A percentile compares a stretch with the other conserved stretches of the same genome.
Conservation (phyloP, 2,113 vertebrate genomes). For the Rhinolophus ferrumequinum region DNA sequence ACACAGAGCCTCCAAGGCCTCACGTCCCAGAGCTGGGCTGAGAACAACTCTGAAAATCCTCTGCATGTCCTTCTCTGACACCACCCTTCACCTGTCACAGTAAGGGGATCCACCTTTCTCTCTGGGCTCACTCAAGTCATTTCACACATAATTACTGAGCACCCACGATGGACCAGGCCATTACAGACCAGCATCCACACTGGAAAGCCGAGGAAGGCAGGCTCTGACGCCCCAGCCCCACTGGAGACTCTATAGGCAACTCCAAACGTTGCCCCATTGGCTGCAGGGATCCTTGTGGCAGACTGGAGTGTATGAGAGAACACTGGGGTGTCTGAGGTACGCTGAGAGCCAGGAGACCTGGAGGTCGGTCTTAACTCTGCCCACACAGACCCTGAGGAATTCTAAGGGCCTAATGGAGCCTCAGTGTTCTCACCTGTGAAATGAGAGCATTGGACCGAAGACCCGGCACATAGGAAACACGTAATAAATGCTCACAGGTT, state of each 20-base stretch:
- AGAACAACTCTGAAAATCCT: neutral
- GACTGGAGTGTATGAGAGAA: neutral
- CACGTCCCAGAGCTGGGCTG: neutral
- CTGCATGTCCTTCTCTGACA: rapidly evolving
- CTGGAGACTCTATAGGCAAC: neutral
- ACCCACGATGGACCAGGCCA: neutral
- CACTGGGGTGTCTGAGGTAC: neutral
- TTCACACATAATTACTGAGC: neutral
- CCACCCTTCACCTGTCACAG: neutral
- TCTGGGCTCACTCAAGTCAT: neutral
- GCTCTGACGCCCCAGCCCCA: neutral
- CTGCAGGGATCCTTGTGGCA: neutral
- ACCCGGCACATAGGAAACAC: neutral
- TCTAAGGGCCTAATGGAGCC: neutral
- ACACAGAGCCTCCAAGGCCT: neutral
- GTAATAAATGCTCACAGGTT: neutral
- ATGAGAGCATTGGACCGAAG: neutral
- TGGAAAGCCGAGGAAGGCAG: neutral
- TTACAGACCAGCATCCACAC: neutral
- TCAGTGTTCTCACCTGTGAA: neutral
- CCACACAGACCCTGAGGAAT: neutral
- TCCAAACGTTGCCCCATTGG: rapidly evolving
- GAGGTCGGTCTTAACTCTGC: neutral
- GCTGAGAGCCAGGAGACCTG: neutral
- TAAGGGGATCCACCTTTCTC: neutral